phyloP scores from a whole-genome alignment of 2,113 vertebrate genomes.

The Ictalurus punctatus region DNA sequence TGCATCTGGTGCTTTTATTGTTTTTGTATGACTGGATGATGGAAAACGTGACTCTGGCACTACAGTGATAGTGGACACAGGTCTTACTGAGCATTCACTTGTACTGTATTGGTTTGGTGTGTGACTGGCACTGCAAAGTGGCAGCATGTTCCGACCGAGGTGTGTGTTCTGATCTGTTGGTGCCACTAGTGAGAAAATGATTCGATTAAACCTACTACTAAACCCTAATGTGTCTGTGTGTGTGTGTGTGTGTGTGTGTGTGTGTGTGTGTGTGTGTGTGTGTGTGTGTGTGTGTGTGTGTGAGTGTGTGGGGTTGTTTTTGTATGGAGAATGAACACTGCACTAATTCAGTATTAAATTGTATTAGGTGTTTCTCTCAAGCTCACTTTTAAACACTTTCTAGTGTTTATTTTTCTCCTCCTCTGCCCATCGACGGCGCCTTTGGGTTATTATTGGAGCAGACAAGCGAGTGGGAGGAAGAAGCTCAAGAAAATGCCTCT shows the following conservation, averaged over 20 bases:
- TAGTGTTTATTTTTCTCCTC: slow-evolving; percentile 58
- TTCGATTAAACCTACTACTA: background rate
- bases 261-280: background rate
- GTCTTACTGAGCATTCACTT: background rate
- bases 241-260: background rate
- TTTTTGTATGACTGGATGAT: background rate
- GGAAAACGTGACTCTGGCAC: background rate
- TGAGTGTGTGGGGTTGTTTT: background rate
- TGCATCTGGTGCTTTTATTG: slow-evolving; percentile 9
- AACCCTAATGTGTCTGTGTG: background rate
- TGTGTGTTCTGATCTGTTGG: background rate
- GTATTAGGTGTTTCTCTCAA: slow-evolving; percentile 65
- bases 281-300: too few relatives aligned
- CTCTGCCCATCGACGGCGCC: slow-evolving; percentile 71
- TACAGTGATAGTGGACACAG: background rate
- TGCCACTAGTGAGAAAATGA: background rate
- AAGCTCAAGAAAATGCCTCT: slow-evolving; percentile 72
- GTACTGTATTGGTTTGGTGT: background rate
- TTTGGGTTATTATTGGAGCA: slow-evolving; percentile 77
- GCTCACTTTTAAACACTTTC: slow-evolving; percentile 56
- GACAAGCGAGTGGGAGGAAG: slow-evolving; percentile 75
- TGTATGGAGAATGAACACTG: slow-evolving; percentile 61
- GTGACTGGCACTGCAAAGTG: background rate
- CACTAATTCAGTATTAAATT: slow-evolving; percentile 67
- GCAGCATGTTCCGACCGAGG: background rate